Percentiles rank a stretch among this genome's conserved stretches.
Evolutionary conservation across 1,140 invertebrate genomes (phyloP).

Genomic region (Sitobion miscanthi): DNA sequence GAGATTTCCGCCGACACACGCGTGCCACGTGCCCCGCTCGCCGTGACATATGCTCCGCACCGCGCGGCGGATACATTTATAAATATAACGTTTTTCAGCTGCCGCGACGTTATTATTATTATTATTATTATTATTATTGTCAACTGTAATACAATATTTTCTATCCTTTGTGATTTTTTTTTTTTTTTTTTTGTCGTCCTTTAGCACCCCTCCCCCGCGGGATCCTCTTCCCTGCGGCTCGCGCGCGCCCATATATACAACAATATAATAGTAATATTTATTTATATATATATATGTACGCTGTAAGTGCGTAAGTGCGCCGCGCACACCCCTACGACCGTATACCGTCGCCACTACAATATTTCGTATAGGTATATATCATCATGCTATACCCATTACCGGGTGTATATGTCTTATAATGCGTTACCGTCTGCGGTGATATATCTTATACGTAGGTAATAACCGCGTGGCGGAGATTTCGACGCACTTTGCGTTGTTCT

Average conservation of each 20-base stretch:
- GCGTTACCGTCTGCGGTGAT: too few relatives aligned
- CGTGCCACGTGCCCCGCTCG: conserved; percentile 27
- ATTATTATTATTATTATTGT: conserved; percentile 43
- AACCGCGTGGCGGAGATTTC: too few relatives aligned
- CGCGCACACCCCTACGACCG: background rate
- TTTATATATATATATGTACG: background rate
- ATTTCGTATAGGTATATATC: too few relatives aligned
- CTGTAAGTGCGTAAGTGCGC: background rate
- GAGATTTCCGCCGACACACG: conserved; percentile 38
- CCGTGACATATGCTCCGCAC: conserved; percentile 38
- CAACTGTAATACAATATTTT: conserved; percentile 57
- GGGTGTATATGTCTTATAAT: too few relatives aligned
- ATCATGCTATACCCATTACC: too few relatives aligned
- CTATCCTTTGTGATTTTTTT: conserved; percentile 36
- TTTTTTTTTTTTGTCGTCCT: conserved; percentile 6
- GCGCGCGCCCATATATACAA: background rate
- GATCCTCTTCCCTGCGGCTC: background rate
- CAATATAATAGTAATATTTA: background rate
- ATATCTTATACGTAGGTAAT: too few relatives aligned
- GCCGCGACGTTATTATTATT: conserved; percentile 21
- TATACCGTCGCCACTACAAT: too few relatives aligned
- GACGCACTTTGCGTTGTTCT: too few relatives aligned
- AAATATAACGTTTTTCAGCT: conserved; percentile 56
- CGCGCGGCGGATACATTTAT: conserved; percentile 36
- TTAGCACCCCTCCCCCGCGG: background rate